These are phyloP conservation scores for Chaenodraco wilsoni DNA, from an alignment of 2,797 vertebrate genomes.

Conservation along the genomic window DNA sequence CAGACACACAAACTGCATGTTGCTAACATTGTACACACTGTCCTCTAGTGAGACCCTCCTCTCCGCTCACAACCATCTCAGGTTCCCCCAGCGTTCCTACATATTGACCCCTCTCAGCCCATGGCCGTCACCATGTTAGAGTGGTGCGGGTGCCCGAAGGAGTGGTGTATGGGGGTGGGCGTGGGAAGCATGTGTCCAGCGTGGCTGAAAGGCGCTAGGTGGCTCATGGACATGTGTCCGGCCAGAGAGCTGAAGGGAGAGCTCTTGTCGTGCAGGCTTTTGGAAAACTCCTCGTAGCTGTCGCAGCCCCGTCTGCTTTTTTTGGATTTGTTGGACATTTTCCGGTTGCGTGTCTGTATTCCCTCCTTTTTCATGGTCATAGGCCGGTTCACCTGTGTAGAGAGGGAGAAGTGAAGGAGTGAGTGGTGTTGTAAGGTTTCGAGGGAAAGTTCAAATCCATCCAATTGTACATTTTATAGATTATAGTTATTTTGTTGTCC, in stretches of 20 bases:
- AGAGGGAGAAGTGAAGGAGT: conserved; percentile 9
- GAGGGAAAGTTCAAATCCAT: neutral
- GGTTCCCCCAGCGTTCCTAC: conserved; percentile 13
- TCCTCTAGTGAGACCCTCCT: conserved; percentile 50
- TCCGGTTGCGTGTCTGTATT: conserved; percentile 97
- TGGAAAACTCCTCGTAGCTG: conserved; percentile 93
- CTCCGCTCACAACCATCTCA: conserved; percentile 33
- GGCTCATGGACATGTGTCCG: conserved; percentile 93
- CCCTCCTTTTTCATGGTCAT: conserved; percentile 99
- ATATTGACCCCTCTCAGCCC: conserved; percentile 83
- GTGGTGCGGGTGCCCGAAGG: conserved; percentile 93
- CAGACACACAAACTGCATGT: conserved; percentile 48
- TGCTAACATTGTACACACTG: conserved; percentile 57
- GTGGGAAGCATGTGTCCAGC: conserved; percentile 95
- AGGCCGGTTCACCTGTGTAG: conserved; percentile 94
- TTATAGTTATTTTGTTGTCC: neutral
- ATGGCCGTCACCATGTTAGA: conserved; percentile 97
- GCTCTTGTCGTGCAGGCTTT: conserved; percentile 92
- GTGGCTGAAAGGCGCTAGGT: conserved; percentile 92
- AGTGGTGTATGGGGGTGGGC: conserved; percentile 93
- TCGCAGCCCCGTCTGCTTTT: conserved; percentile 90
- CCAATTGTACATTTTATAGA: neutral
- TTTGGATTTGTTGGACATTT: conserved; percentile 99
- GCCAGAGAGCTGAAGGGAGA: conserved; percentile 90
- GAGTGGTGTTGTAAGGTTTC: conserved; percentile 2